These are phyloP conservation scores for Phocides pigmalion DNA, from an alignment of 1,140 invertebrate species.

Conservation along the genomic window DNA sequence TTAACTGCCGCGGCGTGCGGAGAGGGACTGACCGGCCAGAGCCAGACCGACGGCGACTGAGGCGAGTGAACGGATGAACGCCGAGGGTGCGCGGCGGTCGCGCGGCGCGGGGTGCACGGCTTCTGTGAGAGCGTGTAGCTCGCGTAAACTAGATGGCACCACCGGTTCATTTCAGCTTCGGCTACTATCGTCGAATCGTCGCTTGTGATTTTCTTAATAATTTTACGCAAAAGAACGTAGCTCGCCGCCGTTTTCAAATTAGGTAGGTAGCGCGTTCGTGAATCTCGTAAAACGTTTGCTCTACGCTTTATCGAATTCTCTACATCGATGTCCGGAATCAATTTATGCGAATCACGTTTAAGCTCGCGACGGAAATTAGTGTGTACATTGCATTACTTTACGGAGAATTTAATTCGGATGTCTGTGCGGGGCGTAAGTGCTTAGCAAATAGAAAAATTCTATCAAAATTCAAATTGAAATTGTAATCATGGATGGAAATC, in stretches of 20 bases:
- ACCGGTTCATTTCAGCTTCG: conserved; percentile 30
- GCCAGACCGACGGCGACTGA: conserved; percentile 38
- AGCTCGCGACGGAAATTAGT: conserved; percentile 73
- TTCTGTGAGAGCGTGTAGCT: background rate
- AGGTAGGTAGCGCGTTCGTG: conserved; percentile 35
- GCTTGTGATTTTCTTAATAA: conserved; percentile 49
- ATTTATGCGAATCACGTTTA: conserved; percentile 67
- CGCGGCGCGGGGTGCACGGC: conserved; percentile 42
- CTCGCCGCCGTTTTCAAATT: conserved; percentile 68
- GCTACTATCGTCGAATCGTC: background rate
- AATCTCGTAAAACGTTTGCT: conserved; percentile 63
- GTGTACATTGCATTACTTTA: conserved; percentile 67
- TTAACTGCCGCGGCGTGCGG: conserved; percentile 44
- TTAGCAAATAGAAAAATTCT: conserved; percentile 62
- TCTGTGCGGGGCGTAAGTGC: conserved; percentile 37
- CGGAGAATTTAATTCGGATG: conserved; percentile 48
- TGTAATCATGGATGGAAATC: conserved; percentile 59
- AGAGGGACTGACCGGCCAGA: conserved; percentile 59
- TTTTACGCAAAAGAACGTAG: conserved; percentile 43
- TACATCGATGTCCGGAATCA: conserved; percentile 66
- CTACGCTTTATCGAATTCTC: conserved; percentile 51
- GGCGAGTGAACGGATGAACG: conserved; percentile 60
- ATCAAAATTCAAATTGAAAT: conserved; percentile 53
- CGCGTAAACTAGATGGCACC: conserved; percentile 60
- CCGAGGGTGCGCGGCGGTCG: conserved; percentile 39